phyloP scores from a whole-genome alignment of 2,113 vertebrate species.

The Alethe castanea region DNA sequence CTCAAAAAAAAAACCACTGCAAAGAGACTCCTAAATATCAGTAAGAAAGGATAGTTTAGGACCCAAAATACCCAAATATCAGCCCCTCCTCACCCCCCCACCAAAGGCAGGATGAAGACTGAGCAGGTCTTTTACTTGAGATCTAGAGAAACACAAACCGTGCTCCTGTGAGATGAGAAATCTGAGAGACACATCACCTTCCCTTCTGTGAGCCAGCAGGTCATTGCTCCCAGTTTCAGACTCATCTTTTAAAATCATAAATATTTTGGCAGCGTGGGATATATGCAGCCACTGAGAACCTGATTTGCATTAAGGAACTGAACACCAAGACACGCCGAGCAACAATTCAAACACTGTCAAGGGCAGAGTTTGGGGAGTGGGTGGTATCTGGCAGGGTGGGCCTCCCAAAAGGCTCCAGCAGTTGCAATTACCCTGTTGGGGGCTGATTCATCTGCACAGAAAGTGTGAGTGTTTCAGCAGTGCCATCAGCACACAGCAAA shows the following conservation, averaged over 20 bases:
- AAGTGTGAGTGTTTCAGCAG: background rate
- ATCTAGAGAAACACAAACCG: accelerated
- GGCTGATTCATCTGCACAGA: background rate
- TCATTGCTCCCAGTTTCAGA: background rate
- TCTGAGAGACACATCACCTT: background rate
- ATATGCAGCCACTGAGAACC: background rate
- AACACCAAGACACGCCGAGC: background rate
- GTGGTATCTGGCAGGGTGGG: background rate
- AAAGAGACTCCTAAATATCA: background rate
- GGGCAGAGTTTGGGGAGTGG: background rate
- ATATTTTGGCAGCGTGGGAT: background rate
- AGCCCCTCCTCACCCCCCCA: background rate
- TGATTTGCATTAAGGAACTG: background rate
- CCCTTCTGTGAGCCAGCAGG: background rate
- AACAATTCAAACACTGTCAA: background rate
- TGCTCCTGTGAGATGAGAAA: background rate
- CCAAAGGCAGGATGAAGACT: background rate
- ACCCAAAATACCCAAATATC: background rate
- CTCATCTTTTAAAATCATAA: background rate
- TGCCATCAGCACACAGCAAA: background rate
- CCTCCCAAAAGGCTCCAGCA: background rate
- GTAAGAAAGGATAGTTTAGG: background rate
- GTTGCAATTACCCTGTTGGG: background rate
- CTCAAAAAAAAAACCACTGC: background rate
- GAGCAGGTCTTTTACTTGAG: background rate